Evolutionary conservation across 2,113 vertebrate genomes (phyloP), one percentile per base, ranked within the genome.

Genomic region (Cettia cetti): DNA sequence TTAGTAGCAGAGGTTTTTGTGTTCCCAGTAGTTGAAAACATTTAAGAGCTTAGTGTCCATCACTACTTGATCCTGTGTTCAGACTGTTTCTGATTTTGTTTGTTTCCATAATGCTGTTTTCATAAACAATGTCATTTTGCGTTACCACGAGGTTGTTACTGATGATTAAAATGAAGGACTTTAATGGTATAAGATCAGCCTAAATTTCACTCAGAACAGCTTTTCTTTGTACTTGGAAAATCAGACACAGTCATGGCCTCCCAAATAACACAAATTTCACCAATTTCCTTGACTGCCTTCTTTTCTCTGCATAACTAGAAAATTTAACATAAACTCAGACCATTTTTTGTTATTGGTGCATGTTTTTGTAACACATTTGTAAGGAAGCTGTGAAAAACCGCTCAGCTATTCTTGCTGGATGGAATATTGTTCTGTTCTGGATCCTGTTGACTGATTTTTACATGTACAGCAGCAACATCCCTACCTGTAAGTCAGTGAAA

Each of bases 401-500:
- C 14, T 83, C 23, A 42, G 35, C 2, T 3, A 7, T 27, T 54
- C 42, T 66, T 82, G 14, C 72, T 66, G 64, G 45, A 22, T 78
- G 37, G 33, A 39, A 30, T 28, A 6, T 52, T 89, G 17, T 75
- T 70, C 24, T 65, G 0, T 37, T 61, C 39, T 78, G 35, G 7
- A 35, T 74, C 26, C 21, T 45, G 11, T 22, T n/a, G 69, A 3
- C 13, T 49, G 23, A 23, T 33, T 77, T 92, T 87, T 50, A 33
- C 4, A 6, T 0, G 0, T 45, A 9, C 19, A 33, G 31, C 72
- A 80, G 47, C 28, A 52, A 2, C 4, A 61, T 57, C 59, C 3
- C 2, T 50, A 15, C 19, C 11, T 59, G 59, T 22, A 49, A 60
- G 13, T 53, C 54, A 65, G 18, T 15, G 21, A 16, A 59, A 64